Conservation (phyloP, 1,140 invertebrate species). For the Euwallacea similis region DNA sequence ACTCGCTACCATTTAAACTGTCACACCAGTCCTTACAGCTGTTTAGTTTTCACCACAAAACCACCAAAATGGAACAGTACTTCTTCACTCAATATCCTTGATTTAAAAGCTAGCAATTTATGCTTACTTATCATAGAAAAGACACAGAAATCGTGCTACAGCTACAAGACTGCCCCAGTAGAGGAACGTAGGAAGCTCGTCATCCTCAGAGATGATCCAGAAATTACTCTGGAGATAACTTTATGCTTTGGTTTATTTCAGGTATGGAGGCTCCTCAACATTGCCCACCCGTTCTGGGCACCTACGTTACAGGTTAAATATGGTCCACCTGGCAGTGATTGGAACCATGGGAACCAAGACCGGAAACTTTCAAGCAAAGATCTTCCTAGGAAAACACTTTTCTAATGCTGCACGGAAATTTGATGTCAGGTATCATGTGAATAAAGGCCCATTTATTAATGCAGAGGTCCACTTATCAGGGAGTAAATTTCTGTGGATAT, state of each 20-base stretch:
- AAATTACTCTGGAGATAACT: background rate
- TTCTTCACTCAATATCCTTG: too few relatives aligned
- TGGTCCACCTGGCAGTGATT: conserved; percentile 40
- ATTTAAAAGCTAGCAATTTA: too few relatives aligned
- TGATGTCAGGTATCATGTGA: conserved; percentile 41
- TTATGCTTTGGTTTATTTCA: background rate
- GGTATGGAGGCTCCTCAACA: conserved; percentile 18
- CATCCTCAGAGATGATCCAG: conserved; percentile 17
- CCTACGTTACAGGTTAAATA: conserved; percentile 6
- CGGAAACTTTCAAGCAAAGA: conserved; percentile 43
- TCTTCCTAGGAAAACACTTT: conserved; percentile 48
- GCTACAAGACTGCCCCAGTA: background rate
- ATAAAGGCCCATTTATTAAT: background rate
- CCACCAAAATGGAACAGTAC: too few relatives aligned
- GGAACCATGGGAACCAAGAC: conserved; percentile 42
- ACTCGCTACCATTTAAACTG: too few relatives aligned
- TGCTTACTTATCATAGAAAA: background rate
- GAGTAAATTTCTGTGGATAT: too few relatives aligned
- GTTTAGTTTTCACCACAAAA: too few relatives aligned
- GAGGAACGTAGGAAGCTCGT: conserved; percentile 23
- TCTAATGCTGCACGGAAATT: conserved; percentile 49
- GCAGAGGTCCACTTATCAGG: background rate
- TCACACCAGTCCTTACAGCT: too few relatives aligned
- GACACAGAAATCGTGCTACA: conserved; percentile 15
- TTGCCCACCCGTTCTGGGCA: conserved; percentile 9